Conservation (phyloP, 2,888 invertebrate species). For the Melinopterus prodromus region DNA sequence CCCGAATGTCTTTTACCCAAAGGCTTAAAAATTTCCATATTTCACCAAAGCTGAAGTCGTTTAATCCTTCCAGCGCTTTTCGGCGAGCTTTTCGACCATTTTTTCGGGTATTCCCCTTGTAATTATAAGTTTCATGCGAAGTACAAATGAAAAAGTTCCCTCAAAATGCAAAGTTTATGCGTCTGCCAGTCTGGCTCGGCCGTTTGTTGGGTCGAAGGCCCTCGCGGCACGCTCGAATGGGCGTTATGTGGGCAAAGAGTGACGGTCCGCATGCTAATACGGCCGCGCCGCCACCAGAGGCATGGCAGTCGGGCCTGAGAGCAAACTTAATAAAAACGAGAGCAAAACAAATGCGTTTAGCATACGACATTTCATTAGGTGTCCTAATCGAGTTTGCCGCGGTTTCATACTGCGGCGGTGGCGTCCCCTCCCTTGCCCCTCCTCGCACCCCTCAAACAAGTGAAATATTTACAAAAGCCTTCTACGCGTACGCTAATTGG, state of each 20-base stretch:
- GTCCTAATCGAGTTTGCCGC: slow-evolving; percentile 41
- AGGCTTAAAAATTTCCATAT: neutral
- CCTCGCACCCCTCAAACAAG: neutral
- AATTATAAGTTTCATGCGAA: slow-evolving; percentile 37
- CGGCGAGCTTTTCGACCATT: slow-evolving; percentile 6
- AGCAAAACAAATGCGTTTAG: slow-evolving; percentile 44
- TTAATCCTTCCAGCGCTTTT: neutral
- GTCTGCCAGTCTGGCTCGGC: slow-evolving; percentile 11
- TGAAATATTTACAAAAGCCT: slow-evolving; percentile 12
- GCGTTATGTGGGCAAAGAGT: slow-evolving; percentile 32
- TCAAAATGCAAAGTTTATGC: slow-evolving; percentile 31
- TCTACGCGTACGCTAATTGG: neutral
- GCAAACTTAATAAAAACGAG: slow-evolving; percentile 43
- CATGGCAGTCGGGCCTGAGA: neutral
- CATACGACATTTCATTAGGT: slow-evolving; percentile 46
- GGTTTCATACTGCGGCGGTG: neutral
- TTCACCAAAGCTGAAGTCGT: neutral
- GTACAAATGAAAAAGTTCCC: slow-evolving; percentile 36
- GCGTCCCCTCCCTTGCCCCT: neutral
- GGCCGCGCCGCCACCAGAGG: slow-evolving; percentile 6
- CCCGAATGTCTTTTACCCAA: neutral
- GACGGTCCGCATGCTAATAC: slow-evolving; percentile 35
- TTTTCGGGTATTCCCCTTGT: slow-evolving; percentile 27
- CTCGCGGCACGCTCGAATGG: slow-evolving; percentile 28
- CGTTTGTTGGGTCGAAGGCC: neutral